Conservation (phyloP, 2,888 invertebrate species). For the Drosophila bunnanda region DNA sequence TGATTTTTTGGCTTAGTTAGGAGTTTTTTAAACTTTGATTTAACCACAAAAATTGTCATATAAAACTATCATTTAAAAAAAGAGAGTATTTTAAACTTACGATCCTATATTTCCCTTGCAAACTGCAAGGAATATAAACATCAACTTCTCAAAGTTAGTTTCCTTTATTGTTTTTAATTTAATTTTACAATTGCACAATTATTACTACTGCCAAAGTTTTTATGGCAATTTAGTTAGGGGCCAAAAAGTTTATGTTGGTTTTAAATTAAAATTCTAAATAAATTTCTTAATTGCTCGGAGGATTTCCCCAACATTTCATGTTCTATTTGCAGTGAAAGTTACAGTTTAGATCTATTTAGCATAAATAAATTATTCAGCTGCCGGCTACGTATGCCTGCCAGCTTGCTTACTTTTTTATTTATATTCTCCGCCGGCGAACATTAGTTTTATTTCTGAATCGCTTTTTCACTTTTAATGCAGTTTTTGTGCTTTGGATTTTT, state of each 20-base stretch:
- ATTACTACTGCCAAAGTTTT: constrained; percentile 8
- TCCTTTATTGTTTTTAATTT: too few species aligned
- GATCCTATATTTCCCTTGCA: too few species aligned
- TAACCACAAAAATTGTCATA: too few species aligned
- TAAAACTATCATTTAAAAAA: too few species aligned
- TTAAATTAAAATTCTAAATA: constrained; percentile 1
- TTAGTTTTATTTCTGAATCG: constrained; percentile 13
- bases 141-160: too few species aligned
- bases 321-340: constrained; percentile 4
- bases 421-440: constrained; percentile 10
- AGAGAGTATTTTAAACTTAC: too few species aligned
- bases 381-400: not conserved
- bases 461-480: constrained; percentile 57
- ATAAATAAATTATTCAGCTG: constrained; percentile 17
- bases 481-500: constrained; percentile 47
- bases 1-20: too few species aligned
- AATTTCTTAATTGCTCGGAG: constrained; percentile 8
- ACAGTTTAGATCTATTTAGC: not conserved
- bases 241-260: not conserved
- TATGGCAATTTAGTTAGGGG: not conserved
- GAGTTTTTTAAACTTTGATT: too few species aligned
- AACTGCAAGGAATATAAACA: too few species aligned
- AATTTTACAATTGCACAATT: not conserved
- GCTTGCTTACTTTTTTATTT: constrained; percentile 14
- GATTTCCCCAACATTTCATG: constrained; percentile 6